These are phyloP conservation scores for Leucozona laternaria DNA, from an alignment of 2,888 invertebrate genomes.

Conservation along the genomic window DNA sequence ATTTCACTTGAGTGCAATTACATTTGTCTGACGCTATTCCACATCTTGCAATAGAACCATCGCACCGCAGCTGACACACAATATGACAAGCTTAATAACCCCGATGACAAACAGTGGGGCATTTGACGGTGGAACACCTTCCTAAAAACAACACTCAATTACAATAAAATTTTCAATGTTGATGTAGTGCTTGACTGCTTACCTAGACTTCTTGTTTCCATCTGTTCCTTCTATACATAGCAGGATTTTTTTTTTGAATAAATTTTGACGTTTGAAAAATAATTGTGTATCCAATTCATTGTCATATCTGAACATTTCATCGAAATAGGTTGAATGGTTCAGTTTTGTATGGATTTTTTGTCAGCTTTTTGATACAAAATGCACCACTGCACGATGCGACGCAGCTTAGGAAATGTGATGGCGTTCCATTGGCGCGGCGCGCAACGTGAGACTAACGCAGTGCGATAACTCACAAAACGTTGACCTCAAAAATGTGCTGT, in stretches of 20 bases:
- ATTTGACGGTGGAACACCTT: background rate
- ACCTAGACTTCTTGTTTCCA: no score
- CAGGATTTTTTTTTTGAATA: no score
- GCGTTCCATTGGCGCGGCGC: background rate
- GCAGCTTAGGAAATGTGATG: background rate
- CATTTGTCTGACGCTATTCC: background rate
- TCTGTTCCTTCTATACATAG: no score
- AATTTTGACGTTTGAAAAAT: no score
- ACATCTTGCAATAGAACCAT: background rate
- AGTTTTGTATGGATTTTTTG: no score
- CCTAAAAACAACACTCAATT: no score
- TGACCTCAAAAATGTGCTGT: constrained; percentile 19
- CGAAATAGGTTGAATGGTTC: no score
- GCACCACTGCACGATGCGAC: background rate
- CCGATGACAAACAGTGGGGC: background rate
- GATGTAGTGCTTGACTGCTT: no score
- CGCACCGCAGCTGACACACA: background rate
- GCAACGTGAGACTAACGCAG: background rate
- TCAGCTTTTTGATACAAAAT: no score
- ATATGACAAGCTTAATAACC: constrained; percentile 1
- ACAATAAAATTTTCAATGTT: no score
- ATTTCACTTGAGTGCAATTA: constrained; percentile 23
- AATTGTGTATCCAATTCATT: no score
- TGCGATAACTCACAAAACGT: constrained; percentile 22
- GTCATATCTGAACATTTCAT: no score